Base-by-base conservation (phyloP, 1,140 invertebrate genomes). In the Samia ricini region DNA sequence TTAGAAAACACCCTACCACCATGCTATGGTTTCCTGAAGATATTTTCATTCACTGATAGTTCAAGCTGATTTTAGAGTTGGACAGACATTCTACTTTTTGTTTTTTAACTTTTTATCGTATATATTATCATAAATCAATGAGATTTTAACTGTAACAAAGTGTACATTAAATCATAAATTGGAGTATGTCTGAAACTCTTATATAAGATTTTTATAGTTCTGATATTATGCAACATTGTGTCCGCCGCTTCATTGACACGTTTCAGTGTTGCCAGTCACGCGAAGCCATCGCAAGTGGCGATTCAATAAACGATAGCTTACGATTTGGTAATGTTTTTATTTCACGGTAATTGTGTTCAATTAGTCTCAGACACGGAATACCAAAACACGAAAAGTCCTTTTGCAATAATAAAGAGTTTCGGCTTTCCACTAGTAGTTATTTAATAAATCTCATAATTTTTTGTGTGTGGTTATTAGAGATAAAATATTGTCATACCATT, bases 191-290 rank as follows among this genome's bases (percentile, higher is more conserved):
- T 60, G 58, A 60, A 60, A 60, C 23, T 42, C 3, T 42, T 48
- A 42, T 22, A 22, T 26, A 57, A 50, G 20, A 56, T 21, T 48
- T 49, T 26, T 52, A 7, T 56, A 48, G 60, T 55, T 26, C 56
- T 59, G 59, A 55, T 6, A 12, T 63, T 68, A 51, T 48, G 61
- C 54, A 70, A 63, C 57, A 42, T 21, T 60, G 61, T 60, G 57
- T 51, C 23, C 60, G 64, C 48, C 60, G 63, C 56, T 66, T 50
- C 61, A 71, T 74, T 66, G 66, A 68, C 59, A 42, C 56, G 58
- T 70, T 76, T 77, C 69, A 83, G 66, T 76, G 65, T 61, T 59
- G 60, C 22, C 42, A 79, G 79, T 83, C 81, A 83, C 81, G 81
- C 79, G 65, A 79, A 64, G 60, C 68, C 55, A 68, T 55, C 56